These are phyloP conservation scores for Sebastes cheni DNA, from an alignment of 2,797 vertebrate genomes.

Conservation along the genomic window DNA sequence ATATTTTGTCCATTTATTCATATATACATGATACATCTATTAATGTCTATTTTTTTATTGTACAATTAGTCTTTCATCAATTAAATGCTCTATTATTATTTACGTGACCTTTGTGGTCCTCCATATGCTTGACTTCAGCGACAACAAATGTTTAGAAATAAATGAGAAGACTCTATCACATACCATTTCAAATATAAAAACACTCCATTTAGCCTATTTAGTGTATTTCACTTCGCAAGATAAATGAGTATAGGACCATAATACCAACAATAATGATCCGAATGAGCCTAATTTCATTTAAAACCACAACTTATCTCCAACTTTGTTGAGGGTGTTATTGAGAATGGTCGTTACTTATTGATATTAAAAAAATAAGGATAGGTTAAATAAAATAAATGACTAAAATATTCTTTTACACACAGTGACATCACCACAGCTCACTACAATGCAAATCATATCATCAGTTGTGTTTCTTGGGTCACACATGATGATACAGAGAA, in stretches of 20 bases:
- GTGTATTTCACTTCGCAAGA: neutral
- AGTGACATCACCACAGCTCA: too few relatives aligned
- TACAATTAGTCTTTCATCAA: too few relatives aligned
- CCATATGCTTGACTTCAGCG: neutral
- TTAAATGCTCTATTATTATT: too few relatives aligned
- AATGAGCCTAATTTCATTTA: neutral
- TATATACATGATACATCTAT: too few relatives aligned
- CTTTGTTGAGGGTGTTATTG: neutral
- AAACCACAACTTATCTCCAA: neutral
- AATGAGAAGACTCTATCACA: neutral
- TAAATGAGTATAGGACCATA: neutral
- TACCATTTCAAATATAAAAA: neutral
- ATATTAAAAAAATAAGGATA: neutral
- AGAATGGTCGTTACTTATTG: neutral
- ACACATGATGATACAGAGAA: neutral
- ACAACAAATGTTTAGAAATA: neutral
- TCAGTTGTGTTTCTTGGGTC: neutral
- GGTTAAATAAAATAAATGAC: neutral
- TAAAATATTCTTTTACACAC: too few relatives aligned
- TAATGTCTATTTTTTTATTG: too few relatives aligned
- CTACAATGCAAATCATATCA: too few relatives aligned
- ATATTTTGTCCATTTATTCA: too few relatives aligned
- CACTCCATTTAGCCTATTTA: too few relatives aligned
- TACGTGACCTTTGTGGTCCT: neutral
- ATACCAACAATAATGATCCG: neutral